Evolutionary conservation across 1,140 invertebrate genomes (phyloP), one percentile per base, ranked within the genome.

Genomic region (Aleiodes sp.): DNA sequence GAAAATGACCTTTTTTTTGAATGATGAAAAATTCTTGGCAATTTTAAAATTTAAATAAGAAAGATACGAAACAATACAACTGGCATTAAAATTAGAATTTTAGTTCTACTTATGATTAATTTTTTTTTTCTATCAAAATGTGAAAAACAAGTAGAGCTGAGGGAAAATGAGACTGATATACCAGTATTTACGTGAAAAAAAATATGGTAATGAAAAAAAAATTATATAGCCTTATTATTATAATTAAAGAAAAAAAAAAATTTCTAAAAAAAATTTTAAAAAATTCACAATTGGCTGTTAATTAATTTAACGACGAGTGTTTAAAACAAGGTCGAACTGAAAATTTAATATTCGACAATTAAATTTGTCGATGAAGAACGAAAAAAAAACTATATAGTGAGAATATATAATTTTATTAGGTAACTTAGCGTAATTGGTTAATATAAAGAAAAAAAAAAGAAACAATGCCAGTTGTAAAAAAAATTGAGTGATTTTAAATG

Each of bases 401-500:
- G 84, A 85, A 72, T 65, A 61, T 65, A 63, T 82, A 82, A 85
- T 81, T 80, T 84, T 82, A 84, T 79, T 82, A 82, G 73, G 65
- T 78, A 81, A 78, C 75, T 83, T 84, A 83, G 82, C 67, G 75
- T 82, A 80, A 75, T 76, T 70, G 69, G 77, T 57, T 43, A 62
- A 63, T 57, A 66, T 68, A 56, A 57, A 75, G 73, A 46, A 57
- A 68, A 46, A 46, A 8, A 66, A 60, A 67, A 61, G 29, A 72
- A 73, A 78, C 77, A 84, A 86, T 86, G 84, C 84, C 84, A 86
- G 84, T 86, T 86, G 84, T 86, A 85, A 60, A 68, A 52, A 41
- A 46, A 63, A 67, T 65, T 16, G 52, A 68, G 46, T 57, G 75
- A 62, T 70, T 71, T 63, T 68, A 8, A 39, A 62, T 37, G 35